Evolutionary conservation across 2,797 vertebrate genomes (phyloP).

Genomic region (Poliocrania exsul): DNA sequence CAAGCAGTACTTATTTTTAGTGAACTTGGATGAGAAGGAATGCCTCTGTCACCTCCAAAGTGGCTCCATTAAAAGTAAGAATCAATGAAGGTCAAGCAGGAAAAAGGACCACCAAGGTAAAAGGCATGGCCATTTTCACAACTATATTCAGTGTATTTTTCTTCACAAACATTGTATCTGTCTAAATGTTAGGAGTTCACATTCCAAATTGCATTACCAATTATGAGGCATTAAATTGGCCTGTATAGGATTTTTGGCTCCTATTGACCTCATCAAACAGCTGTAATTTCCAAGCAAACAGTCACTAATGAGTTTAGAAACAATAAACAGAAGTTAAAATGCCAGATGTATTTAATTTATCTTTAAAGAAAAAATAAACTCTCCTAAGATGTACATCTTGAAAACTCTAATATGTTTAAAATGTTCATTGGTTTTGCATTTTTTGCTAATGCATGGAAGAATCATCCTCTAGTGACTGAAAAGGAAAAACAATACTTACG

Average conservation of each 20-base stretch:
- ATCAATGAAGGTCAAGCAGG: neutral
- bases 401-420: slow-evolving; percentile 52
- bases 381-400: slow-evolving; percentile 41
- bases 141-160: neutral
- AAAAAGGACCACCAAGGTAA: neutral
- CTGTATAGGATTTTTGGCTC: slow-evolving; percentile 43
- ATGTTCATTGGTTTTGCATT: slow-evolving; percentile 26
- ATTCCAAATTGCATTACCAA: slow-evolving; percentile 33
- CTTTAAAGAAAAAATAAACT: slow-evolving; percentile 41
- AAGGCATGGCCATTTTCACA: neutral
- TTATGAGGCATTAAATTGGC: slow-evolving; percentile 58
- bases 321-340: slow-evolving; percentile 56
- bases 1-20: neutral
- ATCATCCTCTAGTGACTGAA: slow-evolving; percentile 42
- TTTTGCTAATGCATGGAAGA: slow-evolving; percentile 45
- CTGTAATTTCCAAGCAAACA: slow-evolving; percentile 64
- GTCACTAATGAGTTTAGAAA: slow-evolving; percentile 62
- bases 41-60: neutral
- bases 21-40: neutral
- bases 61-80: neutral
- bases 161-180: neutral
- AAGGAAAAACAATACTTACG: slow-evolving; percentile 51
- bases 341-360: slow-evolving; percentile 62
- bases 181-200: neutral
- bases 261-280: slow-evolving; percentile 66